Percentiles rank a stretch among this genome's conserved stretches.
Evolutionary conservation across 2,888 invertebrate species (phyloP).

Genomic region (Cerceris rybyensis): DNA sequence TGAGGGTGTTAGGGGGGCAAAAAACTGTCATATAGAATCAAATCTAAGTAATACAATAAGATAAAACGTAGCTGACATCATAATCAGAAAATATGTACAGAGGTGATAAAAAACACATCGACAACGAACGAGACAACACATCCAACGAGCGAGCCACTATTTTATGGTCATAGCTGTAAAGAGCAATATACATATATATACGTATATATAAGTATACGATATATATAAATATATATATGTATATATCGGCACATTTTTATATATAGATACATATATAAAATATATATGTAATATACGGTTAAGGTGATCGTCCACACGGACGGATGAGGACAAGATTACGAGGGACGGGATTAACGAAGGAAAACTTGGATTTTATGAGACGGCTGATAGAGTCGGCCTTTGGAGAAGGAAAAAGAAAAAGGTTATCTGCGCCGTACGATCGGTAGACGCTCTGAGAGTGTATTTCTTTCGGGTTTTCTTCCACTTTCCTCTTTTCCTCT

Average conservation of each 20-base stretch:
- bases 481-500: not conserved
- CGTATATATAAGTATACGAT: too few species aligned
- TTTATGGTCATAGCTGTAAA: slow-evolving; percentile 80
- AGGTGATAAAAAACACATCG: slow-evolving; percentile 81
- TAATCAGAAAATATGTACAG: slow-evolving; percentile 80
- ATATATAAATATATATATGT: slow-evolving; percentile 17
- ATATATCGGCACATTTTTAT: slow-evolving; percentile 14
- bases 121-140: slow-evolving; percentile 82
- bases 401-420: slow-evolving; percentile 46
- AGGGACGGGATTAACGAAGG: slow-evolving; percentile 42
- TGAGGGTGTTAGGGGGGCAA: slow-evolving; percentile 34
- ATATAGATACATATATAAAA: too few species aligned
- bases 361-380: slow-evolving; percentile 48
- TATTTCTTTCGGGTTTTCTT: slow-evolving; percentile 16
- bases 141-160: slow-evolving; percentile 82
- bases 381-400: slow-evolving; percentile 52
- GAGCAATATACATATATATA: slow-evolving; percentile 67
- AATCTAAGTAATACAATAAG: slow-evolving; percentile 71
- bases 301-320: slow-evolving; percentile 64
- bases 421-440: slow-evolving; percentile 52
- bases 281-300: slow-evolving; percentile 55
- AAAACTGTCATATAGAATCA: slow-evolving; percentile 64
- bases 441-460: slow-evolving; percentile 66
- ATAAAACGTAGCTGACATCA: slow-evolving; percentile 79
- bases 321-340: slow-evolving; percentile 45